These are phyloP conservation scores for Psettodes erumei DNA, from an alignment of 2,113 vertebrate genomes.

Conservation along the genomic window DNA sequence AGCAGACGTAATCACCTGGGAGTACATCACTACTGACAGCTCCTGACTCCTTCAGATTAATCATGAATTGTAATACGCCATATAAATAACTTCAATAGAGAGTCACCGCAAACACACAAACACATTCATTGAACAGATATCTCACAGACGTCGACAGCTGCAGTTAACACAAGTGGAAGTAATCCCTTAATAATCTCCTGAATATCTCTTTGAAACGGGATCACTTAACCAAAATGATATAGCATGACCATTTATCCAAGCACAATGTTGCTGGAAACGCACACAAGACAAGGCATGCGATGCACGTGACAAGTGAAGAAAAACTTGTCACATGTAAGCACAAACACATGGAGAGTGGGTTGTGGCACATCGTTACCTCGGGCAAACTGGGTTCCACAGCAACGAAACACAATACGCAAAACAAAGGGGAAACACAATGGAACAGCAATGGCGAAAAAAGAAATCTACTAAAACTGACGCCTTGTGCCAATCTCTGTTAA, in stretches of 20 bases:
- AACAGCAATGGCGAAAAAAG: neutral
- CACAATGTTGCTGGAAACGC: neutral
- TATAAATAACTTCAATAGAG: constrained; percentile 59
- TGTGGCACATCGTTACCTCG: constrained; percentile 28
- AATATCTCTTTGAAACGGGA: constrained; percentile 52
- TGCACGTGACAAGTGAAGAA: constrained; percentile 29
- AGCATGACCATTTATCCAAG: constrained; percentile 14
- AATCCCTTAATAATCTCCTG: constrained; percentile 45
- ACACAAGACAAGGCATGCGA: constrained; percentile 2
- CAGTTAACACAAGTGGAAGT: constrained; percentile 33
- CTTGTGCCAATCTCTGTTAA: constrained; percentile 22
- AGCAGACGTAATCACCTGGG: constrained; percentile 71
- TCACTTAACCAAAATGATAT: constrained; percentile 28
- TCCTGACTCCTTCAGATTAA: constrained; percentile 61
- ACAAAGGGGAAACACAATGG: constrained; percentile 12
- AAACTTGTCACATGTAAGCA: neutral
- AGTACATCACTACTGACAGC: constrained; percentile 71
- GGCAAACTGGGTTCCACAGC: constrained; percentile 19
- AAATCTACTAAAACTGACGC: constrained; percentile 4
- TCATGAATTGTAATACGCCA: constrained; percentile 46
- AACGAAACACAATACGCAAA: neutral
- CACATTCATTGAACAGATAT: constrained; percentile 31
- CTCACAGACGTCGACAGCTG: constrained; percentile 25
- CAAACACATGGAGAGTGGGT: constrained; percentile 11
- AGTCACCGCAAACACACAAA: constrained; percentile 20